Evolutionary conservation across 2,113 vertebrate species (phyloP), one percentile per base, ranked within the genome.

Genomic region (Oncorhynchus clarkii): DNA sequence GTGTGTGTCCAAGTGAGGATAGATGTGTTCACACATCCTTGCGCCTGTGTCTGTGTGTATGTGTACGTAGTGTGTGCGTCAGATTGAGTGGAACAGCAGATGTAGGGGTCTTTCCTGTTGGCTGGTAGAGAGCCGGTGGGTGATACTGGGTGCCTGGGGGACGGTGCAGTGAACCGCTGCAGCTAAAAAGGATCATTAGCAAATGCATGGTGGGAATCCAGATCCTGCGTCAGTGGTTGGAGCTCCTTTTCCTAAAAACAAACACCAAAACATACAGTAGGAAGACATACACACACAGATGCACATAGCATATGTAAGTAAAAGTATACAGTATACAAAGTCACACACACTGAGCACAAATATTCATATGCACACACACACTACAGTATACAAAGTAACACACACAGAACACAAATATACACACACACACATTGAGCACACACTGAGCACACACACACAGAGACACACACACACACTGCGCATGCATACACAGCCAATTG

Each of bases 1-100:
- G 64, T 66, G 24, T 65, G 64, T 13, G 64, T 66, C 64, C 11
- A 66, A 27, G 64, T 66, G 24, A 66, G 64, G 64, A 27, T 26
- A 27, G 64, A 66, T 64, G 60, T 45, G 39, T 45, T 9, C 11
- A 34, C 34, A 34, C 34, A 34, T 7, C 6, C 34, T 7, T 34
- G 34, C 34, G 34, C 34, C 6, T 34, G 34, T 39, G 34, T 39
- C 6, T 39, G 39, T 45, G 39, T 45, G 39, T 45, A 45, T 11
- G 39, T 45, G 39, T 45, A 45, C 0, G 39, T 26, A 26, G 39
- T 45, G 22, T 66, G 64, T 29, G 24, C 9, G 13, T 29, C 26
- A 66, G 64, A 66, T 66, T 66, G 64, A 66, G 64, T 66, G 64
- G 64, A 66, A 66, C 26, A 66, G 64, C 64, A 66, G 64, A 66